Evolutionary conservation across 2,797 vertebrate genomes (phyloP).

Genomic region (Lepilemur ruficaudatus): DNA sequence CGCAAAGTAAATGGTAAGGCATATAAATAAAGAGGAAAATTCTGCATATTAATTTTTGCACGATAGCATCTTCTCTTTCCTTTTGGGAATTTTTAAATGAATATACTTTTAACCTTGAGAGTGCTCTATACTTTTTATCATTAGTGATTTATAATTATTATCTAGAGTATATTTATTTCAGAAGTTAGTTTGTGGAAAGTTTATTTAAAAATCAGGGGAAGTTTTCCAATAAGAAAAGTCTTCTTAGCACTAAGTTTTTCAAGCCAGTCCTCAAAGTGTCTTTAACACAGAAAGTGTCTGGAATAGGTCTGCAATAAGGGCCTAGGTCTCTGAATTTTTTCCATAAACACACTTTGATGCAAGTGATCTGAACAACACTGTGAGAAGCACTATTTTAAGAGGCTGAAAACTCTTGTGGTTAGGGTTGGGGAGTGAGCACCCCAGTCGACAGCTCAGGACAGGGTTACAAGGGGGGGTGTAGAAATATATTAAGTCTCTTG

Average conservation of each 20-base stretch:
- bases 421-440: not conserved
- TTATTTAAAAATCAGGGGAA: conserved; percentile 20
- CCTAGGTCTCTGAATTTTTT: not conserved
- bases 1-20: not conserved
- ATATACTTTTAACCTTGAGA: not conserved
- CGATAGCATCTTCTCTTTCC: not conserved
- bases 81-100: not conserved
- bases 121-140: not conserved
- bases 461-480: not conserved
- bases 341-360: not conserved
- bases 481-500: not conserved
- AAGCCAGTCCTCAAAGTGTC: not conserved
- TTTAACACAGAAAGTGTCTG: not conserved
- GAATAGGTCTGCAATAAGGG: not conserved
- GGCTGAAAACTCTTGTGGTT: not conserved
- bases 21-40: not conserved
- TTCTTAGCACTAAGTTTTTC: not conserved
- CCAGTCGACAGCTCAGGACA: not conserved
- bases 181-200: not conserved
- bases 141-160: not conserved
- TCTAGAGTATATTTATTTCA: not conserved
- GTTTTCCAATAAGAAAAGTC: not conserved
- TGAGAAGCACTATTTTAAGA: not conserved
- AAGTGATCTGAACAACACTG: not conserved
- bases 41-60: not conserved